A percentile compares a stretch with the other conserved stretches of the same genome.
These are phyloP conservation scores for Slavum lentiscoides DNA, from an alignment of 2,888 invertebrate genomes.

Conservation along the genomic window DNA sequence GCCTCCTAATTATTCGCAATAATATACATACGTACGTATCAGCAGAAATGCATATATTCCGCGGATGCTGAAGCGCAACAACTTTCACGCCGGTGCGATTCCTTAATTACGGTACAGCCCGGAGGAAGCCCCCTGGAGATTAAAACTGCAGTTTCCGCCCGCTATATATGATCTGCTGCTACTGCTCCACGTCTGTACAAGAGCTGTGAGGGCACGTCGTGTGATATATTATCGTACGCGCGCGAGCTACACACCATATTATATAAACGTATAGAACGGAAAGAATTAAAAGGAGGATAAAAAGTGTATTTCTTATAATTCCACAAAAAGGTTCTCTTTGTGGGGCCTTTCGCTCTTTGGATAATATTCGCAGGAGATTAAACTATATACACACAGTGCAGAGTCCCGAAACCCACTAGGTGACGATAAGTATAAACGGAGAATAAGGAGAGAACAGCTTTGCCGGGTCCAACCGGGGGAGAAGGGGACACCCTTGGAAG, in stretches of 20 bases:
- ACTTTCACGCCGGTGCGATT: constrained; percentile 27
- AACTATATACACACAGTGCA: neutral
- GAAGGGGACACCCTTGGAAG: constrained; percentile 38
- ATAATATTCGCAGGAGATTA: constrained; percentile 27
- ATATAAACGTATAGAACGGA: no score
- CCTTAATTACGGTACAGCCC: constrained; percentile 40
- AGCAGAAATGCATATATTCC: neutral
- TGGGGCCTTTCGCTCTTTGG: neutral
- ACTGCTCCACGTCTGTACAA: neutral
- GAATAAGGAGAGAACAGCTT: constrained; percentile 28
- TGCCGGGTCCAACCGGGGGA: neutral
- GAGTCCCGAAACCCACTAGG: constrained; percentile 20
- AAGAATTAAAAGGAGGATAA: no score
- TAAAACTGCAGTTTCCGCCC: constrained; percentile 20
- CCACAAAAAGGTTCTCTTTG: neutral
- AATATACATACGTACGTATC: neutral
- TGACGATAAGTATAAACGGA: constrained; percentile 45
- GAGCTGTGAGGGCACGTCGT: no score
- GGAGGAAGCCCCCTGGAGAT: constrained; percentile 42
- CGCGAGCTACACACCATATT: no score
- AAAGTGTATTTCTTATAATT: no score
- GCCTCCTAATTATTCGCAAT: constrained; percentile 29
- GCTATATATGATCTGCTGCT: neutral
- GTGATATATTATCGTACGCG: no score
- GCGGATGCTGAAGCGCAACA: neutral